Evolutionary conservation across 2,113 vertebrate genomes (phyloP).

Genomic region (Ceyx cyanopectus): DNA sequence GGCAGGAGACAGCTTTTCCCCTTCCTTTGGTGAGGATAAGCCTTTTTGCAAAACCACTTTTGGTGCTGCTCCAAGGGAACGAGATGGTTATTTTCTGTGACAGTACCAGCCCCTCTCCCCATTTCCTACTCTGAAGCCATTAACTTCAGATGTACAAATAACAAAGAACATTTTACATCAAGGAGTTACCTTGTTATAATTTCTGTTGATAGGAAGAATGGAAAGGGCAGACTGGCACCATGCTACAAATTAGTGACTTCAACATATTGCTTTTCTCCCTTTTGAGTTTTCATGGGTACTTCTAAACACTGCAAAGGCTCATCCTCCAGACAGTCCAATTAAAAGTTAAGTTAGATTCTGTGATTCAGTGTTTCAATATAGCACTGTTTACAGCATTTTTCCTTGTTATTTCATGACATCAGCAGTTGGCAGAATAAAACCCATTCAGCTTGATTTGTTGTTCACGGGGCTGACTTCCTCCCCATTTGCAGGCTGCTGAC

Average conservation of each 20-base stretch:
- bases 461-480: neutral
- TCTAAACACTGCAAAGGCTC: neutral
- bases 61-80: neutral
- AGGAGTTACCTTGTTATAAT: slow-evolving; percentile 17
- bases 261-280: neutral
- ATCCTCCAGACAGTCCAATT: slow-evolving; percentile 32
- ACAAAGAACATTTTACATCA: neutral
- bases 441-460: neutral
- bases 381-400: neutral
- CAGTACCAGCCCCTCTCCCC: neutral
- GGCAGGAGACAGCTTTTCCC: neutral
- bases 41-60: neutral
- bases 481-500: neutral
- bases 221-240: neutral
- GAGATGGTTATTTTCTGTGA: neutral
- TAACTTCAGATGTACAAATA: neutral
- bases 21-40: neutral
- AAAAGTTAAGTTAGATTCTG: neutral
- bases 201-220: neutral
- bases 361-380: neutral
- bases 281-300: neutral
- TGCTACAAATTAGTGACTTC: neutral
- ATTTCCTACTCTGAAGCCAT: neutral
- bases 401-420: slow-evolving; percentile 16
- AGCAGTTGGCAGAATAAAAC: neutral